Evolutionary conservation across 1,140 invertebrate species (phyloP).

Genomic region (Caenorhabditis inopinata): DNA sequence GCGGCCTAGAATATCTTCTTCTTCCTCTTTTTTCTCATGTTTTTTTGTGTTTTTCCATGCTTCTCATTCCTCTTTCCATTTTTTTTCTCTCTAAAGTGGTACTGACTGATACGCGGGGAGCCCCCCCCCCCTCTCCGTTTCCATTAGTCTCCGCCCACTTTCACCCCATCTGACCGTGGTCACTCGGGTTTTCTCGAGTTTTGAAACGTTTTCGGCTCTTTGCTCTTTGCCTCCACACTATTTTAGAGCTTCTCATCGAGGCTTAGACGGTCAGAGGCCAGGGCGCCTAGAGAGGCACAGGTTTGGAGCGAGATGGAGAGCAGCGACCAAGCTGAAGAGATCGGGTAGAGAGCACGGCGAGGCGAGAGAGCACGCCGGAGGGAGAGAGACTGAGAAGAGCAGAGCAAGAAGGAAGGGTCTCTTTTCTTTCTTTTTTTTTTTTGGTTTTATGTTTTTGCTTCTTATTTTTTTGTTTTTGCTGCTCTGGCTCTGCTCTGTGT

Average conservation of each 20-base stretch:
- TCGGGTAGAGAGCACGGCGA: not conserved
- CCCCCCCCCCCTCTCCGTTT: not conserved
- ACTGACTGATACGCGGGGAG: not conserved
- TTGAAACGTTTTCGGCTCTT: too few species aligned
- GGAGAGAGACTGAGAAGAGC: too few species aligned
- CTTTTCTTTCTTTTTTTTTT: constrained; percentile 1
- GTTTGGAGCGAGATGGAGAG: not conserved
- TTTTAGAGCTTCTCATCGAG: too few species aligned
- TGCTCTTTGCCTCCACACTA: too few species aligned
- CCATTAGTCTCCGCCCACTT: not conserved
- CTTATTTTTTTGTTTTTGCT: not conserved
- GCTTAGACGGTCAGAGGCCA: too few species aligned
- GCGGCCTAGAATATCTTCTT: not conserved
- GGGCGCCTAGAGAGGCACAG: not conserved
- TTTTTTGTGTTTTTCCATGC: too few species aligned
- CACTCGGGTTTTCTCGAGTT: not conserved
- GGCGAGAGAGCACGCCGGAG: too few species aligned
- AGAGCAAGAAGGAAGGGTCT: too few species aligned
- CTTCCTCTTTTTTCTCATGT: not conserved
- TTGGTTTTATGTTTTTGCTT: not conserved
- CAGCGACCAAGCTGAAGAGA: not conserved
- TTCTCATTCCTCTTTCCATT: not conserved
- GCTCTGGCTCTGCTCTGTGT: not conserved
- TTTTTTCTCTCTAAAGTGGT: not conserved
- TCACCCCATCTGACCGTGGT: not conserved